Base-by-base conservation (phyloP, 2,888 invertebrate species). In the Dryobotodes eremita region DNA sequence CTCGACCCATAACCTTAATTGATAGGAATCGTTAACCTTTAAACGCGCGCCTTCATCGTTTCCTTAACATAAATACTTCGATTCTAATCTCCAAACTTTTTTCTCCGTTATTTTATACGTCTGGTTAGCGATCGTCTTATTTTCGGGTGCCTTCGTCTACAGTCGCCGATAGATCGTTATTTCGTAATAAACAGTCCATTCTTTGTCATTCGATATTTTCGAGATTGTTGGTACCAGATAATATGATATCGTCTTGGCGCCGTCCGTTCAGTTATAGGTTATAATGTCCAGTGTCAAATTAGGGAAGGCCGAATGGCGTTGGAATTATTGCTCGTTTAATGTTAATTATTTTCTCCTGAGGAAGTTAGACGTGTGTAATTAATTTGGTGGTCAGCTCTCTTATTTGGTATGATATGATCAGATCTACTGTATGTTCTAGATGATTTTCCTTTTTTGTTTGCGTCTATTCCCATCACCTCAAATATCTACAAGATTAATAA, bases 21-120 rank as follows among this genome's bases (percentile, higher is more conserved):
- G 97, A 97, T 97, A 96, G 96, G 94, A 95, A 96, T 97, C 96
- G 96, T 96, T 96, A 96, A 95, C 95, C 96, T 96, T 96, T 95
- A 96, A 95, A 94, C 94, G 95, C 94, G 92, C 94, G 92, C 93
- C 94, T 94, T 92, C 93, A 89, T 92, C 94, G 95, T 95, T 95
- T 94, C 96, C 95, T 94, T 91, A 91, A 94, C 95, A 96, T 96
- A 96, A 96, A 96, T 95, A 96, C 93, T 92, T 90, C 90, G 97
- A 97, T 97, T 94, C 92, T 94, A 94, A 96, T 97, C 96, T 95
- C 87, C 0, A 83, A 90, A 91, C 90, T 93, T 96, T 96, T 96
- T 94, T 93, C 89, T 90, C 89, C 86, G 95, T 94, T 95, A 96
- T 94, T 95, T 95, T 96, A 95, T 95, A 94, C 93, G 90, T 92